Base-by-base conservation (phyloP, 2,888 invertebrate genomes). In the Ryuthela nishihirai region DNA sequence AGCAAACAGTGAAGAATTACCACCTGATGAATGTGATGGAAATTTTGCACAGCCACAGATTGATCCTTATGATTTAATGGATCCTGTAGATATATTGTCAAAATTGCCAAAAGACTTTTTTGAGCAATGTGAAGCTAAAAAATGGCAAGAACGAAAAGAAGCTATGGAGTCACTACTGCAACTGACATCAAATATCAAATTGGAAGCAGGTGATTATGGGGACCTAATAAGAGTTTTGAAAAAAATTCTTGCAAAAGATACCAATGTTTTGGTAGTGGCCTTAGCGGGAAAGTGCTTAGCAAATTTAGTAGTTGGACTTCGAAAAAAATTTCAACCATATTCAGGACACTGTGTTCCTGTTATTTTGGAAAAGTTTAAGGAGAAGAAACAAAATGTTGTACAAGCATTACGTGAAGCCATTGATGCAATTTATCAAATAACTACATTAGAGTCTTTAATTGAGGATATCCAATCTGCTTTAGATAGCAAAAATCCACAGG, bases 91-190 rank as follows among this genome's bases (percentile, higher is more conserved):
- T 71, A 89, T 99, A 65, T 74, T 98, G 1, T 85, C 90, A 0
- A 89, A 92, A 72, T 76, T 99, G 29, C 94, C 97, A 0, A 91
- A 92, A 76, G 93, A 97, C 74, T 98, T 97, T 74, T 93, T 86
- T 72, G 94, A 95, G 3, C 90, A 94, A 73, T 73, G 90, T 3
- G 93, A 98, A 69, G 89, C 89, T 0, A 95, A 92, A 74, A 97
- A 93, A 71, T 99, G 95, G 99, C 91, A 91, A 71, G 91, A 97
- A 54, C 79, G 99, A 24, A 95, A 94, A 72, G 95, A 97, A 72
- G 87, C 87, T 0, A 74, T 99, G 12, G 97, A 97, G 68, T 79
- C 80, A 0, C 73, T 97, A 10, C 89, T 92, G 65, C 82, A 81
- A 64, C 76, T 94, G 18, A 85, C 87, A 67, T 74, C 77, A 34